Base-by-base conservation (phyloP, 2,797 vertebrate species). In the Glyptemys insculpta region DNA sequence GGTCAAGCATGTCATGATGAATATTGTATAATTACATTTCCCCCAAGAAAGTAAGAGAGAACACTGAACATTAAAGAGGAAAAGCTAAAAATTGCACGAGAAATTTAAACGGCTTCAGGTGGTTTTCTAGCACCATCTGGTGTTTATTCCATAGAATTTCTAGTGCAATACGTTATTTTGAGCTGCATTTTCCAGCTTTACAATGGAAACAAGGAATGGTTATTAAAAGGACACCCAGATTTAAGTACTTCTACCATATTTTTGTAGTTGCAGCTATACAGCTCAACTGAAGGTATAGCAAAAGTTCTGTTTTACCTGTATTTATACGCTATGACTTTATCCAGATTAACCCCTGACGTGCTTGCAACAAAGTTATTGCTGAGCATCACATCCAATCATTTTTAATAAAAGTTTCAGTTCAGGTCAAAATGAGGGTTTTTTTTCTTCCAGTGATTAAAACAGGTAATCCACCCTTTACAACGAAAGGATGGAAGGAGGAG, bases 71-170 rank as follows among this genome's bases (percentile, higher is more conserved):
- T 4, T 62, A 68, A 86, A 92, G 29, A 0, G 0, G 14, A 87
- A 92, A 88, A 79, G 23, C 1, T 10, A 25, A 29, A 8, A 12
- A 41, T 25, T 83, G 50, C 90, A 62, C 3, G 49, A 79, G 11
- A 52, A 83, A 31, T 23, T 34, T 52, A 52, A 91, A 49, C 31
- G 2, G 23, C 16, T 34, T 53, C 31, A 52, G 2, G 16, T 84
- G 82, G 87, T 59, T 93, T 83, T 93, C 79, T 95, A 52, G 92
- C 95, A 92, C 97, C 97, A 95, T 95, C 97, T 96, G 34, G 85
- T 93, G 97, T 92, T 89, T 54, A 57, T 91, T 95, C 88, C 47
- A 41, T 37, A 90, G 37, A 95, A 93, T 95, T 74, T 84, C 65
- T 68, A 50, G 3, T 29, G 47, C 29, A 93, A 82, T 14, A 1